A percentile compares a stretch with the other conserved stretches of the same genome.
phyloP scores from a whole-genome alignment of 2,797 vertebrate genomes.

The Balearica regulorum region DNA sequence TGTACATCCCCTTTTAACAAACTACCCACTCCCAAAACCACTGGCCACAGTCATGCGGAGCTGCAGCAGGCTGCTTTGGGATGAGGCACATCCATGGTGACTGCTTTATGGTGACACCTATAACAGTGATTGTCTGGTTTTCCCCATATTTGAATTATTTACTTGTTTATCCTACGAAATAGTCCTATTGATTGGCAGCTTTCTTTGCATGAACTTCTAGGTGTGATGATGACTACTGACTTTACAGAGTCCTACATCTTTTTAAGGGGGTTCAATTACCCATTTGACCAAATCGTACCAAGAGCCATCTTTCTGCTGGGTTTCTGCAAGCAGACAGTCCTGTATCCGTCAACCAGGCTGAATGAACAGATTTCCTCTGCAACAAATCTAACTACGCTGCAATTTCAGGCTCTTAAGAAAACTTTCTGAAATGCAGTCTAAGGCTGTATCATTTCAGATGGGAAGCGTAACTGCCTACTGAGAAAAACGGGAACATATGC shows the following conservation, averaged over 20 bases:
- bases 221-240: background rate
- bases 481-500: slow-evolving; percentile 33
- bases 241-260: background rate
- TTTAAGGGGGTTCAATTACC: background rate
- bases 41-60: background rate
- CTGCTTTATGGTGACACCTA: background rate
- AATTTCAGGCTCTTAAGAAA: background rate
- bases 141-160: background rate
- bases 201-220: background rate
- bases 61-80: background rate
- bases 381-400: background rate
- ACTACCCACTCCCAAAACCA: background rate
- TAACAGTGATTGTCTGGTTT: background rate
- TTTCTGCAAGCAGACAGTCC: background rate
- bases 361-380: background rate
- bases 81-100: background rate
- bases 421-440: background rate
- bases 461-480: slow-evolving; percentile 7
- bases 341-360: background rate
- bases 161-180: background rate
- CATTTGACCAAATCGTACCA: background rate
- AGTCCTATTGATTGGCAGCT: background rate
- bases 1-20: background rate
- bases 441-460: background rate
- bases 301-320: background rate